Evolutionary conservation across 2,797 vertebrate genomes (phyloP), one percentile per base, ranked within the genome.

Genomic region (Notolepis coatsorum): DNA sequence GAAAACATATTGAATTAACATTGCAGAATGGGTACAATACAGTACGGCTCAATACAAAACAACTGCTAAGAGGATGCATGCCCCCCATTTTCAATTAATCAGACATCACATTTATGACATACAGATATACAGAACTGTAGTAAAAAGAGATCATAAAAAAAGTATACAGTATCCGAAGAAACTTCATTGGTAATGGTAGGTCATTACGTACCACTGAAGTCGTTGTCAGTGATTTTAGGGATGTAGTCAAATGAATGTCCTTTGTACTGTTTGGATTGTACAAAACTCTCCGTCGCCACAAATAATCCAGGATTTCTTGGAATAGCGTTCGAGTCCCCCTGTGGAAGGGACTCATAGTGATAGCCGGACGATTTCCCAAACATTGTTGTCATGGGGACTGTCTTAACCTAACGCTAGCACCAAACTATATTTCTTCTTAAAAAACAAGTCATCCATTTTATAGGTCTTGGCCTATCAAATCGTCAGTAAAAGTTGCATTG

Each of bases 211-310:
- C 86, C 86, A 33, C 80, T 87, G 57, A 84, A 93, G 68, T 91
- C 65, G 64, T 90, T 82, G 43, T 80, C 73, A 43, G 69, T 77
- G 0, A 92, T 61, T 73, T 84, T 89, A 17, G 93, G 93, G 48
- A 93, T 86, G 65, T 91, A 92, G 69, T 93, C 92, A 64, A 91
- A 92, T 0, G 92, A 93, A 24, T 86, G 77, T 18, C 91, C 93
- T 72, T 68, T 84, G 12, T 81, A 68, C 5, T 61, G 71, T 33
- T 73, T 60, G 46, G 61, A 50, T 18, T 68, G 79, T 6, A 81
- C 64, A 35, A 81, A 85, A 24, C 75, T 80, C 25, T 87, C 73
- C 15, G 74, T 56, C 27, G 87, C 79, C 50, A 84, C 75, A 21
- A 90, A 92, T 73, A 94, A 71, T 15, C 94, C 91, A 0, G 92